phyloP scores from a whole-genome alignment of 2,888 invertebrate genomes.

The Lobophora halterata region DNA sequence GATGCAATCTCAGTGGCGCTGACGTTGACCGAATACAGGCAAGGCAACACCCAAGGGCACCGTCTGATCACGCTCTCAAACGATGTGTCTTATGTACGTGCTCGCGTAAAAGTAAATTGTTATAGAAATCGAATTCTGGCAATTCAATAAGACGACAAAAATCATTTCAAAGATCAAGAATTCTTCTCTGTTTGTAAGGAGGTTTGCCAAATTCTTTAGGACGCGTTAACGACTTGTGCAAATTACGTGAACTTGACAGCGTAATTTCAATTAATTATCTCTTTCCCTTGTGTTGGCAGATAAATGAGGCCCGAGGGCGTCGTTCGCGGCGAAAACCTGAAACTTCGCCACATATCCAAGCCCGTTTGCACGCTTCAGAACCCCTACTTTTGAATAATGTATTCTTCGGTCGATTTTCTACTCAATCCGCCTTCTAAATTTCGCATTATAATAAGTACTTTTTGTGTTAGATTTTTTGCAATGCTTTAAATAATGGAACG shows the following conservation, averaged over 20 bases:
- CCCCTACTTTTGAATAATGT: constrained; percentile 64
- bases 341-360: constrained; percentile 60
- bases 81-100: background rate
- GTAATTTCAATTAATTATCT: constrained; percentile 72
- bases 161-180: no score
- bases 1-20: constrained; percentile 34
- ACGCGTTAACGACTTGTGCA: constrained; percentile 38
- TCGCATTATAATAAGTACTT: no score
- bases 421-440: no score
- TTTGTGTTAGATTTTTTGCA: constrained; percentile 20
- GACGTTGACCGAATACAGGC: constrained; percentile 17
- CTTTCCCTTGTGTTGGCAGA: constrained; percentile 58
- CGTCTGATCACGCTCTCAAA: constrained; percentile 1
- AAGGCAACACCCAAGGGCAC: constrained; percentile 2
- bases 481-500: constrained; percentile 37
- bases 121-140: no score
- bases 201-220: constrained; percentile 21
- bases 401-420: constrained; percentile 57
- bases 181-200: no score
- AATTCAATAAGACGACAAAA: no score
- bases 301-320: constrained; percentile 63
- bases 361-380: constrained; percentile 46
- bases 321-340: constrained; percentile 59
- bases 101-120: no score
- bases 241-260: constrained; percentile 52